Conservation (phyloP, 1,140 invertebrate genomes). For the Cydia fagiglandana region DNA sequence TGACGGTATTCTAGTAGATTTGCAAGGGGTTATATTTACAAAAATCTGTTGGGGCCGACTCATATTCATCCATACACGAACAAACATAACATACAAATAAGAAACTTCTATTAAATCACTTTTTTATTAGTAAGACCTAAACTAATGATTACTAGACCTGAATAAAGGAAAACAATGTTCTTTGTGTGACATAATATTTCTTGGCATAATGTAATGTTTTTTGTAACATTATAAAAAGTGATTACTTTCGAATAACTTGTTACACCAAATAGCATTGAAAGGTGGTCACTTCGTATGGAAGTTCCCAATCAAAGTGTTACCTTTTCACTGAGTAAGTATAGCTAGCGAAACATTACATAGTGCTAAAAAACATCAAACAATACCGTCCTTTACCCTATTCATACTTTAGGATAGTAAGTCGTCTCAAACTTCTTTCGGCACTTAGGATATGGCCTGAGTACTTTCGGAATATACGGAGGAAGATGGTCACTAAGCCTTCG, state of each 20-base stretch:
- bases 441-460: slow-evolving; percentile 79
- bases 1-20: no score
- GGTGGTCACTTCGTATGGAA: no score
- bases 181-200: neutral
- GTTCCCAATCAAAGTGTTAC: no score
- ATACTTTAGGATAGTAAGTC: slow-evolving; percentile 81
- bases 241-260: no score
- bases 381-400: slow-evolving; percentile 35
- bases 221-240: no score
- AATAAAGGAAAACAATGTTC: neutral
- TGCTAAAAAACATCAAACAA: neutral
- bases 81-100: neutral
- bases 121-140: slow-evolving; percentile 1
- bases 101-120: neutral
- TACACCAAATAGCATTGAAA: no score
- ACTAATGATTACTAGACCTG: neutral
- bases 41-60: no score
- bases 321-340: no score
- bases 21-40: no score
- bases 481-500: slow-evolving; percentile 83
- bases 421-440: slow-evolving; percentile 80
- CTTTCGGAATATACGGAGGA: slow-evolving; percentile 84
- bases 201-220: neutral
- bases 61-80: no score
- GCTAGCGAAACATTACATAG: no score